Evolutionary conservation across 2,113 vertebrate species (phyloP), one percentile per base, ranked within the genome.

Genomic region (Calidris pygmaea): DNA sequence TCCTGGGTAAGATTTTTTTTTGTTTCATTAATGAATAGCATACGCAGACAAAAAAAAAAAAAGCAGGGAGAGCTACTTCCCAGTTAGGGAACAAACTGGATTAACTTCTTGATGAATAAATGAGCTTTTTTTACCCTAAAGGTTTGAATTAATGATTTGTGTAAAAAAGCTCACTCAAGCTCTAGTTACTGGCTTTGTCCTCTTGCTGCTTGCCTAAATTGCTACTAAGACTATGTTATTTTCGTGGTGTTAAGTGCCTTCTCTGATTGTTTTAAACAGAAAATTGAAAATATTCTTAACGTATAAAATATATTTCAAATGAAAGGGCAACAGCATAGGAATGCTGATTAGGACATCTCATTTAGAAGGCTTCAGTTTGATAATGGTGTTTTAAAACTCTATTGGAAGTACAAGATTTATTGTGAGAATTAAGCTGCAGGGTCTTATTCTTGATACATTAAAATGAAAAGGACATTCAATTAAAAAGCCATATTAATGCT

Each of bases 71-170:
- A 90, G 75, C 66, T 71, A 30, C 87, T 82, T 85, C 60, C 70
- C 53, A 30, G 60, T 72, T 53, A 53, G 77, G 50, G 37, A 94
- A 81, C 37, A 95, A 97, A 92, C 11, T 59, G 85, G 75, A 95
- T 94, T 95, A 93, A 93, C 90, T 91, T 93, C 67, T 71, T 43
- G 71, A 45, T 89, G 70, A 97, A 96, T 96, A 96, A 96, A 94
- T 96, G 62, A 87, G 32, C 50, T 50, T 85, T 74, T 95, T 96
- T 97, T 96, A 95, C 94, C 95, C 95, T 96, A 68, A 86, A 98
- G 95, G 86, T 97, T 92, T 97, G 91, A 97, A 96, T 97, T 97
- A 98, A 97, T 95, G 91, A 78, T 95, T 97, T 97, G 35, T 93
- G 58, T 78, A 68, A 96, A 97, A 86, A 89, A 86, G 45, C n/a